Evolutionary conservation across 2,113 vertebrate genomes (phyloP).

Genomic region (Alces alces): DNA sequence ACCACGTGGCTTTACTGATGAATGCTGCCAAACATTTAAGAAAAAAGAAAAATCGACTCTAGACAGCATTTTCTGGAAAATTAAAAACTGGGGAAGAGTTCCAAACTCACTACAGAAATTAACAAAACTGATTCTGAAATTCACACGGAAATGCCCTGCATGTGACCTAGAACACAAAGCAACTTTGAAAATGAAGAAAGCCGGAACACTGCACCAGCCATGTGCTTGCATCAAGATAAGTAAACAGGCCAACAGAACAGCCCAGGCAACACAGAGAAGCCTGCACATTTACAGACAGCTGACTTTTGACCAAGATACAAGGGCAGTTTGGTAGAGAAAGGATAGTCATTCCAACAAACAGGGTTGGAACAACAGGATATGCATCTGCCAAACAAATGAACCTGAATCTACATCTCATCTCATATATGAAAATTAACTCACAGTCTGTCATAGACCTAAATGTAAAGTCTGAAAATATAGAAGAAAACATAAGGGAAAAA

Average conservation of each 20-base stretch:
- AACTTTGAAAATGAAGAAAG: fast-evolving
- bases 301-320: fast-evolving
- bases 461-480: not conserved
- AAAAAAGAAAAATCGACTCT: not conserved
- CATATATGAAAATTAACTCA: not conserved
- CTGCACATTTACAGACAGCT: fast-evolving
- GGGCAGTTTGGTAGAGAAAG: not conserved
- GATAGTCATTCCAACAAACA: fast-evolving
- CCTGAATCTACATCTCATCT: no score
- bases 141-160: not conserved
- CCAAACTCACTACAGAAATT: not conserved
- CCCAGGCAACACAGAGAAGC: fast-evolving
- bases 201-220: not conserved
- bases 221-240: not conserved
- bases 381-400: not conserved
- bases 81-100: not conserved
- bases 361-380: fast-evolving
- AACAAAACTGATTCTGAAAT: not conserved
- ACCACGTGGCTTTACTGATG: not conserved
- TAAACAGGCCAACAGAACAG: fast-evolving
- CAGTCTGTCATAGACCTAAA: not conserved
- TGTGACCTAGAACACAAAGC: not conserved
- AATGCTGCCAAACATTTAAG: not conserved
- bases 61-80: not conserved
- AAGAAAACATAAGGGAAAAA: not conserved